Evolutionary conservation across 2,888 invertebrate species (phyloP).

Genomic region (Dasysyrphus albostriatus): DNA sequence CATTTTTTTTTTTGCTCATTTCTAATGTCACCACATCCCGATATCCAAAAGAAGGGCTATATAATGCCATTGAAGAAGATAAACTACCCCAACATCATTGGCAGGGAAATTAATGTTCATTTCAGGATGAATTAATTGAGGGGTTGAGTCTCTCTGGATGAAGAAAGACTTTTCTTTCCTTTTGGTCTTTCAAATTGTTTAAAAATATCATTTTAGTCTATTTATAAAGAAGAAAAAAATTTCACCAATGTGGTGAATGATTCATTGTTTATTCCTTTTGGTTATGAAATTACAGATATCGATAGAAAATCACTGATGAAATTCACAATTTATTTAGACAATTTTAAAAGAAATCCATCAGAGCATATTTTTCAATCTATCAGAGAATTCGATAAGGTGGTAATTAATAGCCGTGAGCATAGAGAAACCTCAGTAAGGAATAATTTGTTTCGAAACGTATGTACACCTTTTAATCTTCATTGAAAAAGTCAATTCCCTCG

Average conservation of each 20-base stretch:
- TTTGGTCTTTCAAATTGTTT: constrained; percentile 48
- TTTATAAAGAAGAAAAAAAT: constrained; percentile 24
- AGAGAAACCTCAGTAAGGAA: neutral
- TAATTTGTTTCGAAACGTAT: constrained; percentile 9
- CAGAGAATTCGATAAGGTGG: constrained; percentile 56
- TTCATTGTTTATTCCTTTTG: neutral
- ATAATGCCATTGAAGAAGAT: constrained; percentile 60
- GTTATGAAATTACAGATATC: neutral
- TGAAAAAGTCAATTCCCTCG: constrained; percentile 68
- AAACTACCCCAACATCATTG: constrained; percentile 64
- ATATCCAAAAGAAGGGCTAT: constrained; percentile 34
- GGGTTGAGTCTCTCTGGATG: neutral
- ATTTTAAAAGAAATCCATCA: constrained; percentile 15
- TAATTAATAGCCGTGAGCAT: constrained; percentile 69
- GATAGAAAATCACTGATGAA: neutral
- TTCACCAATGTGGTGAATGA: neutral
- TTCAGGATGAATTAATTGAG: constrained; percentile 54
- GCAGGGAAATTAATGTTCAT: constrained; percentile 69
- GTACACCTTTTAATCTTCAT: constrained; percentile 68
- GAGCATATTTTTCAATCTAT: constrained; percentile 26
- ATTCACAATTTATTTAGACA: neutral
- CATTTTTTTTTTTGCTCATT: constrained; percentile 75
- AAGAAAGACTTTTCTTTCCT: neutral
- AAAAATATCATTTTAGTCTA: constrained; percentile 21
- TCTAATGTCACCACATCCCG: constrained; percentile 61